Conservation (phyloP, 2,113 vertebrate species). For the Dascyllus trimaculatus region DNA sequence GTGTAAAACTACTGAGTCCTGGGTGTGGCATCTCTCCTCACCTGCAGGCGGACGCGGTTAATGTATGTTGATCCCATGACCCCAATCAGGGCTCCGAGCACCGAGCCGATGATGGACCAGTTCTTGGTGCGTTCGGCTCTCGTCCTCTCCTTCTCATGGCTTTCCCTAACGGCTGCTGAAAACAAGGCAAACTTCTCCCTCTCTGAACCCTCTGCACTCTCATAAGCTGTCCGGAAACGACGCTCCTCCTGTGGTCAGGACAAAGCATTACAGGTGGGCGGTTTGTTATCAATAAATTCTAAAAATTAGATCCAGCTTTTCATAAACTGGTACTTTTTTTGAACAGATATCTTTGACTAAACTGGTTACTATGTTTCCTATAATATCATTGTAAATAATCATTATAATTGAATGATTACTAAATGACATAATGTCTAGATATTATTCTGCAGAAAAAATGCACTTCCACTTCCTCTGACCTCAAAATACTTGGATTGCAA, state of each 20-base stretch:
- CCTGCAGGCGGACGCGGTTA: conserved; percentile 95
- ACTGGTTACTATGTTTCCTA: no score
- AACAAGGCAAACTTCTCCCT: conserved; percentile 94
- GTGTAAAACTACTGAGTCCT: no score
- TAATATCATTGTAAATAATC: no score
- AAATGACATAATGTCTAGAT: no score
- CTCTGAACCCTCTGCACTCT: conserved; percentile 88
- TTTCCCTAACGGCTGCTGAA: conserved; percentile 92
- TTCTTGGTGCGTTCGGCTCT: conserved; percentile 97
- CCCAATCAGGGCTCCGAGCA: conserved; percentile 94
- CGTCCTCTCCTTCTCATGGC: conserved; percentile 95
- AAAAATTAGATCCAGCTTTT: no score
- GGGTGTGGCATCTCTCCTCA: conserved; percentile 20
- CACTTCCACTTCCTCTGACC: background rate
- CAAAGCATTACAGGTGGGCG: no score
- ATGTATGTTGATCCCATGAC: conserved; percentile 97
- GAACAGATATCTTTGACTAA: no score
- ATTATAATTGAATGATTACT: no score
- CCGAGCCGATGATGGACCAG: conserved; percentile 96
- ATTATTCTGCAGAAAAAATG: background rate
- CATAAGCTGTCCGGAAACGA: conserved; percentile 85
- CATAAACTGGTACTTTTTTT: no score
- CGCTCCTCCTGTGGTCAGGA: conserved; percentile 90
- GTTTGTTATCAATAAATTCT: background rate
- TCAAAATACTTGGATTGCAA: no score